A percentile compares a stretch with the other conserved stretches of the same genome.
These are phyloP conservation scores for Ianthella basta DNA, from an alignment of 37 sponge, comb jelly and placozoan genomes.

Conservation along the genomic window DNA sequence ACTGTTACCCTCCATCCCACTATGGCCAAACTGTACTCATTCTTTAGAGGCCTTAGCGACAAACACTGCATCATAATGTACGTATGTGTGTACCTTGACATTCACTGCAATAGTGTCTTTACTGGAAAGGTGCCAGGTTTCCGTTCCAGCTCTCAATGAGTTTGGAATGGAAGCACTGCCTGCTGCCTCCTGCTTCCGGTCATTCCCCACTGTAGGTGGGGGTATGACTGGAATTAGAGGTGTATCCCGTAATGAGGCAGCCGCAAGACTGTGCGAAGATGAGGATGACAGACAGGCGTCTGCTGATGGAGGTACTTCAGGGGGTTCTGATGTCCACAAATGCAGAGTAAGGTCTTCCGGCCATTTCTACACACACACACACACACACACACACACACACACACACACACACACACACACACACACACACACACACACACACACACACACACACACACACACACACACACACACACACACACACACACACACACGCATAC, in stretches of 20 bases:
- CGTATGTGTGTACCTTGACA: neutral
- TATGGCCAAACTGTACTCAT: no score
- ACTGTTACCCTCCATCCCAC: no score
- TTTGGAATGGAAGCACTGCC: neutral
- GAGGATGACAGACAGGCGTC: neutral
- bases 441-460: neutral
- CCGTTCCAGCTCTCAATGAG: slow-evolving; percentile 2
- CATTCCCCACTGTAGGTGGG: neutral
- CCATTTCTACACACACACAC: slow-evolving; percentile 38
- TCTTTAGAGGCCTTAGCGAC: no score
- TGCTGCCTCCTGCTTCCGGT: neutral
- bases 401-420: neutral
- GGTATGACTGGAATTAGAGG: neutral
- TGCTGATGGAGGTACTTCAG: neutral
- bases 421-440: neutral
- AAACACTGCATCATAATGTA: neutral
- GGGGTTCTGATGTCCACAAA: slow-evolving; percentile 33
- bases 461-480: slow-evolving; percentile 2
- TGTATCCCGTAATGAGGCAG: neutral
- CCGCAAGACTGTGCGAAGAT: no score
- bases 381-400: neutral
- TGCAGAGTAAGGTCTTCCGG: slow-evolving; percentile 37
- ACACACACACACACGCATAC: slow-evolving; percentile 7
- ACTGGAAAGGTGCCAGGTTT: neutral
- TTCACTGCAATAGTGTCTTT: slow-evolving; percentile 7